Evolutionary conservation across 2,888 invertebrate genomes (phyloP).

Genomic region (Ariolimax columbianus): DNA sequence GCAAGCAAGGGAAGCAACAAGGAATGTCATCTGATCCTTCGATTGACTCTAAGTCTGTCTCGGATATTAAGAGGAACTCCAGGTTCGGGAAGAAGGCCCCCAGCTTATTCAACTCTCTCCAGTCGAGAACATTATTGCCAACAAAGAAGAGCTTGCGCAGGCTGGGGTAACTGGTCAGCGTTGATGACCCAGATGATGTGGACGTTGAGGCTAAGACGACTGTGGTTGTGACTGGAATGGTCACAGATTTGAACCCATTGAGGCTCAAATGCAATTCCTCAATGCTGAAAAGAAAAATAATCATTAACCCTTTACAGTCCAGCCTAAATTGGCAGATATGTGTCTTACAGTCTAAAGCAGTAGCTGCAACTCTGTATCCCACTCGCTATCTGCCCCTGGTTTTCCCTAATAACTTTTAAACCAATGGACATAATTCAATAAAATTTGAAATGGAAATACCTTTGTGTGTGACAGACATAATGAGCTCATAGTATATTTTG

Average conservation of each 20-base stretch:
- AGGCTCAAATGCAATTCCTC: conserved; percentile 95
- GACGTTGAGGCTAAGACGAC: conserved; percentile 94
- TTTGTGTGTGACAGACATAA: too few relatives aligned
- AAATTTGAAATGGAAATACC: too few relatives aligned
- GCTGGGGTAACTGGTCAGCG: conserved; percentile 80
- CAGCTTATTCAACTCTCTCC: conserved; percentile 90
- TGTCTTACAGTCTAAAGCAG: too few relatives aligned
- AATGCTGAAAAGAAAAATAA: conserved; percentile 80
- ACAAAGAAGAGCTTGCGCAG: conserved; percentile 91
- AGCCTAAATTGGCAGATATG: too few relatives aligned
- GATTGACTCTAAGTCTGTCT: conserved; percentile 68
- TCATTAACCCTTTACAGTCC: too few relatives aligned
- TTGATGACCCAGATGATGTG: conserved; percentile 70
- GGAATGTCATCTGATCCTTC: conserved; percentile 52
- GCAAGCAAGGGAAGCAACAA: conserved; percentile 82
- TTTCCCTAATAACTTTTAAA: too few relatives aligned
- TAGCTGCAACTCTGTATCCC: too few relatives aligned
- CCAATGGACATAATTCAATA: too few relatives aligned
- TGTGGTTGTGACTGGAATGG: conserved; percentile 71
- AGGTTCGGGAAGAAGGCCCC: conserved; percentile 91
- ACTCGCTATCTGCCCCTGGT: too few relatives aligned
- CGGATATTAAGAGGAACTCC: conserved; percentile 87
- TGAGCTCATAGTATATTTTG: too few relatives aligned
- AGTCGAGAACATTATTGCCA: conserved; percentile 90
- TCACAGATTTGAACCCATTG: conserved; percentile 83